Evolutionary conservation across 2,113 vertebrate genomes (phyloP), one percentile per base, ranked within the genome.

Genomic region (Kryptolebias marmoratus): DNA sequence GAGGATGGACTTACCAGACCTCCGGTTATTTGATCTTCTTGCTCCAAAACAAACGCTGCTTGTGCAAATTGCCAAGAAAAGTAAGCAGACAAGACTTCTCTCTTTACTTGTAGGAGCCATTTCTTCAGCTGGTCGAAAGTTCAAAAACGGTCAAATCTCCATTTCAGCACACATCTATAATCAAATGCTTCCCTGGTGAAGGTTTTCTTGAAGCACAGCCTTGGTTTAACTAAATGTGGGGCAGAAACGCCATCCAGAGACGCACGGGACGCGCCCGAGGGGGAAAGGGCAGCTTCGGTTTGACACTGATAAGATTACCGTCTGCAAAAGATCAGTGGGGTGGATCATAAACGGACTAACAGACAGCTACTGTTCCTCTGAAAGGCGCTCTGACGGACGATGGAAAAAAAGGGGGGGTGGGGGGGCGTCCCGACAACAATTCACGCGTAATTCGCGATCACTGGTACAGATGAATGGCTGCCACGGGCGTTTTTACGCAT

Each of bases 1-100:
- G 36, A 0, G 10, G 18, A 16, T 61, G 22, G 71, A 89, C 92
- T 94, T 92, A 98, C 97, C 97, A 91, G 94, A 89, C 87, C 93
- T 95, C 65, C 94, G 90, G 47, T 82, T 88, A 64, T 90, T 90
- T 50, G 91, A 88, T 85, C 90, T 93, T 67, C 92, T 92, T 62
- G 83, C 85, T 14, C 73, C 75, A 0, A 88, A 60, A 18, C 90
- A 75, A 49, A 88, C 85, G 22, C 79, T 82, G 61, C 89, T 58
- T 76, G 91, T 84, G 88, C 88, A 92, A 76, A 88, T 68, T 80
- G 94, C 82, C 4, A 96, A 90, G 66, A 95, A 72, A 72, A 93
- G 85, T 66, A 94, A 63, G 75, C 89, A 83, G 45, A 85, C 72
- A 44, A 94, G 79, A 82, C 68, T 79, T 67, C 83, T 72, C 65